phyloP scores from a whole-genome alignment of 2,888 invertebrate species.

The Steromphala cineraria region DNA sequence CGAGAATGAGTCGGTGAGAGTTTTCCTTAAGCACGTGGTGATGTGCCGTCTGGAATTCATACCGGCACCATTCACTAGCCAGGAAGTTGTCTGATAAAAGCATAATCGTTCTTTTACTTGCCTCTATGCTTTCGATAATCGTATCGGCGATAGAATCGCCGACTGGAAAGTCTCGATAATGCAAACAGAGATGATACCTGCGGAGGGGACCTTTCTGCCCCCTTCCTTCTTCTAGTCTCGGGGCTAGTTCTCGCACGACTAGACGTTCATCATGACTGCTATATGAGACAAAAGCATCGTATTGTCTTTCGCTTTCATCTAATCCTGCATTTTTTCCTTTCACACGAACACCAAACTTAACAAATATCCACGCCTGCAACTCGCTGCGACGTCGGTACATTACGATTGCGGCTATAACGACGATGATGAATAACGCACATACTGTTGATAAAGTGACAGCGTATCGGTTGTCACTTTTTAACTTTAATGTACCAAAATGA shows the following conservation, averaged over 20 bases:
- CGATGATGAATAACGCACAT: conserved; percentile 17
- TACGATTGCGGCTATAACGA: conserved; percentile 29
- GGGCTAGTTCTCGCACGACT: conserved; percentile 88
- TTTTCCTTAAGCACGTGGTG: conserved; percentile 86
- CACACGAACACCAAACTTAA: conserved; percentile 43
- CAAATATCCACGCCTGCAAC: conserved; percentile 35
- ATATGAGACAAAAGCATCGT: conserved; percentile 93
- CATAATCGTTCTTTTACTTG: conserved; percentile 89
- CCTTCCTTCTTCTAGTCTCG: conserved; percentile 87
- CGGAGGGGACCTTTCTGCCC: conserved; percentile 77
- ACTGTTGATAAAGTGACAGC: conserved; percentile 26
- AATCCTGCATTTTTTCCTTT: conserved; percentile 21
- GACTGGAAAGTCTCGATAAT: conserved; percentile 61
- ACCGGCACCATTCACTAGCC: conserved; percentile 92
- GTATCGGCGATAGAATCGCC: conserved; percentile 83
- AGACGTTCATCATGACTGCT: conserved; percentile 86
- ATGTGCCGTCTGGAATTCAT: conserved; percentile 91
- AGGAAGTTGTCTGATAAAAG: conserved; percentile 91
- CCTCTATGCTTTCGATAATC: conserved; percentile 90
- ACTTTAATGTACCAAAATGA: not conserved
- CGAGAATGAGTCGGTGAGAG: conserved; percentile 86
- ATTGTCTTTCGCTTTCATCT: conserved; percentile 69
- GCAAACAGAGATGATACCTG: conserved; percentile 76
- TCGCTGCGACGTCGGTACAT: conserved; percentile 26
- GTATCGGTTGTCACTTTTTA: conserved; percentile 16